phyloP scores from a whole-genome alignment of 2,113 vertebrate species.

The Sitta europaea region DNA sequence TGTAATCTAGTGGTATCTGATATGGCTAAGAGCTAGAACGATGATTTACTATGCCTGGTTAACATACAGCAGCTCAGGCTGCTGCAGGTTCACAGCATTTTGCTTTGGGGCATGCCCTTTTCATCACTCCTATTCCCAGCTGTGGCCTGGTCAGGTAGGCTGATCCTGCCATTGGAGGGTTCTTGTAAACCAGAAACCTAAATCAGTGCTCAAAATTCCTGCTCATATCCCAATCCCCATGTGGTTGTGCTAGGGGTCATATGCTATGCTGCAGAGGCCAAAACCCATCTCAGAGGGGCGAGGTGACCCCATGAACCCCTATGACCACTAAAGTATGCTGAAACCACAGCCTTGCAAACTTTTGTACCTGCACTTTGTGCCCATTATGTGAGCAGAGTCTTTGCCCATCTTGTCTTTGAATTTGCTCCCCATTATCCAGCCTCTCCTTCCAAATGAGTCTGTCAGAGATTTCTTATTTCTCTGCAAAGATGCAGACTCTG shows the following conservation, averaged over 20 bases:
- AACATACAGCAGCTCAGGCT: not conserved
- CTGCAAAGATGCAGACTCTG: not conserved
- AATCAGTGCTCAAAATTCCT: not conserved
- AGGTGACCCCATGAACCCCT: not conserved
- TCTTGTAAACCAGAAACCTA: not conserved
- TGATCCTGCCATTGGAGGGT: not conserved
- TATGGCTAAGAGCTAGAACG: not conserved
- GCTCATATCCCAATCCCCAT: rapidly evolving
- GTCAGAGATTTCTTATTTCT: not conserved
- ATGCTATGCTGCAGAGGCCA: not conserved
- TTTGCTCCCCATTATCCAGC: not conserved
- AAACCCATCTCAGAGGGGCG: rapidly evolving
- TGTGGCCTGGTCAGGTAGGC: not conserved
- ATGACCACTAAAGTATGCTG: not conserved
- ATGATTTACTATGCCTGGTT: not conserved
- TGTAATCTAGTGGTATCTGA: not conserved
- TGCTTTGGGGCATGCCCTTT: not conserved
- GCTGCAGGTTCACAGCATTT: not conserved
- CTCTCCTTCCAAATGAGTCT: not conserved
- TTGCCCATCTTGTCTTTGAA: not conserved
- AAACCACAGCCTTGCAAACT: not conserved
- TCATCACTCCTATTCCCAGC: not conserved
- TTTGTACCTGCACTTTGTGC: not conserved
- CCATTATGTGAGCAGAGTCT: not conserved
- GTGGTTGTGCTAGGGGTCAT: not conserved